Evolutionary conservation across 2,888 invertebrate genomes (phyloP), one percentile per base, ranked within the genome.

Genomic region (Caradrina kadenii): DNA sequence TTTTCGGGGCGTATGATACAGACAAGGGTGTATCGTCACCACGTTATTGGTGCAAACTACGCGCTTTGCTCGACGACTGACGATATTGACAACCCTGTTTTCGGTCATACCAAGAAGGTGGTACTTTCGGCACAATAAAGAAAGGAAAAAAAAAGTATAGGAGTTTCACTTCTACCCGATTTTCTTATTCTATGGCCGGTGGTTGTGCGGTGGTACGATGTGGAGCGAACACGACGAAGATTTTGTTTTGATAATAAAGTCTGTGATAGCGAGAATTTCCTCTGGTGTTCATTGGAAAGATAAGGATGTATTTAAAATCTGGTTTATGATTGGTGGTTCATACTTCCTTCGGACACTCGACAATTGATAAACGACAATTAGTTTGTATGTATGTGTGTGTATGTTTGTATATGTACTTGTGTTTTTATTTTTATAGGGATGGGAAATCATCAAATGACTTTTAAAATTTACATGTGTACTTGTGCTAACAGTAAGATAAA

Each of bases 161-260:
- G 2, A 13, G 15, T 35, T 35, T 11, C 8, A 11, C 35, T 35
- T 71, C 55, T 64, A 13, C 49, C 11, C 8, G 10, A 7, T 35
- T 31, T 19, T 15, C 7, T 4, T 71, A 64, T 19, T 73, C 70
- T 71, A 10, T 56, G 65, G 15, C n/a, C 72, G 50, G 73, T 72
- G 69, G 63, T 35, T 59, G 63, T 62, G 54, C 19, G 53, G 53
- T 59, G 61, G 66, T 69, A 50, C 54, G 50, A 69, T 63, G 60
- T 75, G 60, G 65, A 63, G 55, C 17, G 48, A 67, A 69, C 64
- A 67, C 53, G 59, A 48, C 4, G 22, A 64, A 74, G 75, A 73
- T 64, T 81, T 73, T 73, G 54, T 69, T 77, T 80, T 70, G 63
- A 78, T 77, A 68, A 63, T 70, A 76, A 68, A 72, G 55, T 54